phyloP scores from a whole-genome alignment of 2,797 vertebrate genomes.

The Nasua narica region DNA sequence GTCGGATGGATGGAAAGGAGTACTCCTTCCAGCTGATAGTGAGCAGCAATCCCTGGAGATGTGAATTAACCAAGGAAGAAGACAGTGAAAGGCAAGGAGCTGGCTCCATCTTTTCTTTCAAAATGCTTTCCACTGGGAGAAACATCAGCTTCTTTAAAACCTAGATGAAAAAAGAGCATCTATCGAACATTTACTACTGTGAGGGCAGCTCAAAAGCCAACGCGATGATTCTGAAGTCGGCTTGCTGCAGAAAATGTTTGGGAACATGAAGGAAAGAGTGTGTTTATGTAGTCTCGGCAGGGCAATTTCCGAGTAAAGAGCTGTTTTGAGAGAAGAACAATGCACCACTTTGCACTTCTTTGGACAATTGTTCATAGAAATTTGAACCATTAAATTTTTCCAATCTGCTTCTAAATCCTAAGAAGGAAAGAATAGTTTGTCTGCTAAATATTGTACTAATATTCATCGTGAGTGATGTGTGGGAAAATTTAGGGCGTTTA shows the following conservation, averaged over 20 bases:
- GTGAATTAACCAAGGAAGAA: neutral
- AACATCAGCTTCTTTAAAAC: neutral
- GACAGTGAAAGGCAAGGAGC: neutral
- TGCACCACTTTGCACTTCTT: neutral
- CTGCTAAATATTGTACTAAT: neutral
- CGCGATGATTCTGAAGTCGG: neutral
- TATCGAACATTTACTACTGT: neutral
- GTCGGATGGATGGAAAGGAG: neutral
- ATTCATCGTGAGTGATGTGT: neutral
- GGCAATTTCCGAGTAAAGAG: neutral
- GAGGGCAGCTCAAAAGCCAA: slow-evolving; percentile 23
- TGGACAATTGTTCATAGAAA: slow-evolving; percentile 30
- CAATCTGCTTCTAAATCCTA: neutral
- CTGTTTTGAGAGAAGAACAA: slow-evolving; percentile 6
- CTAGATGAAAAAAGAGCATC: neutral
- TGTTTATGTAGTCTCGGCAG: neutral
- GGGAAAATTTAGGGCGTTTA: neutral
- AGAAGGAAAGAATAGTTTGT: neutral
- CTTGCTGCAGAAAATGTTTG: neutral
- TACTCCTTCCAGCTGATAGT: neutral
- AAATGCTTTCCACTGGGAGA: neutral
- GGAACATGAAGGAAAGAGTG: neutral
- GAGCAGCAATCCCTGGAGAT: neutral
- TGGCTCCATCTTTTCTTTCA: neutral
- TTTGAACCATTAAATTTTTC: neutral